These are phyloP conservation scores for Rhodophaea formosa DNA, from an alignment of 2,888 invertebrate species.

Conservation along the genomic window DNA sequence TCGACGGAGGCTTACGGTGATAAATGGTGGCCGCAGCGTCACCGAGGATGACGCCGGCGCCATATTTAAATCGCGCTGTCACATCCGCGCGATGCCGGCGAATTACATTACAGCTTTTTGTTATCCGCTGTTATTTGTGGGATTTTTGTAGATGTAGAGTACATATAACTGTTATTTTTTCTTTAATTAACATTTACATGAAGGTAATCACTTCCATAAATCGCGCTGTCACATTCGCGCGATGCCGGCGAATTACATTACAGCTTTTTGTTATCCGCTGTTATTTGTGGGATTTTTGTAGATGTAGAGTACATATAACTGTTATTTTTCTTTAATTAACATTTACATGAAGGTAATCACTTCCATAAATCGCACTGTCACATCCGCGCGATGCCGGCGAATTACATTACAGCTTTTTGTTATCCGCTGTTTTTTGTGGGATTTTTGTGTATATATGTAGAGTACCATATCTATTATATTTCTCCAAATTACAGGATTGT, in stretches of 20 bases:
- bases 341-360: too few species aligned
- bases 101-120: constrained; percentile 24
- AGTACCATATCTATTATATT: background rate
- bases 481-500: too few species aligned
- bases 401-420: constrained; percentile 24
- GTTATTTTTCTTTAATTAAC: too few species aligned
- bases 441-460: background rate
- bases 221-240: constrained; percentile 72
- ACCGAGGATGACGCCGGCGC: constrained; percentile 71
- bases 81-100: constrained; percentile 55
- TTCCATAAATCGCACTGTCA: constrained; percentile 76
- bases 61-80: constrained; percentile 77
- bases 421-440: constrained; percentile 20
- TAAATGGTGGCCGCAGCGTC: constrained; percentile 75
- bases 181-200: too few species aligned
- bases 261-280: constrained; percentile 25
- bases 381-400: constrained; percentile 52
- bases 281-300: constrained; percentile 11
- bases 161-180: too few species aligned
- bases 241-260: constrained; percentile 26
- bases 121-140: constrained; percentile 19
- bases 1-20: constrained; percentile 79
- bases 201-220: too few species aligned
- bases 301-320: background rate
- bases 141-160: background rate